Percentiles rank a stretch among this genome's conserved stretches.
phyloP scores from a whole-genome alignment of 2,888 invertebrate species.

The Oasisia sp. region DNA sequence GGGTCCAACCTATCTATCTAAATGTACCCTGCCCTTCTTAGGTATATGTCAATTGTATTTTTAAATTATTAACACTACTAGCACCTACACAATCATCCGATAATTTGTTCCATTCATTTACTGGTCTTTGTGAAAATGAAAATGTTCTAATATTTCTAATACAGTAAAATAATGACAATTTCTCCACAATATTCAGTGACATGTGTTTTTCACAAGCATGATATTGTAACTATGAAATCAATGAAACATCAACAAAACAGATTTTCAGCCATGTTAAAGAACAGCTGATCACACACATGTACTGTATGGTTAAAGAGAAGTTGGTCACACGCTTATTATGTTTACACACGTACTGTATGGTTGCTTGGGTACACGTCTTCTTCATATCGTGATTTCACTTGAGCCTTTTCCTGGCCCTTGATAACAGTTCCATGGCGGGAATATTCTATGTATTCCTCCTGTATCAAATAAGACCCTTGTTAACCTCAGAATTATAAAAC shows the following conservation, averaged over 20 bases:
- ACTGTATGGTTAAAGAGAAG: too few species aligned
- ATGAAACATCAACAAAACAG: neutral
- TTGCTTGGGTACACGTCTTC: slow-evolving; percentile 93
- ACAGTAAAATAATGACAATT: too few species aligned
- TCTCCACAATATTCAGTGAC: neutral
- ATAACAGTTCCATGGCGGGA: slow-evolving; percentile 86
- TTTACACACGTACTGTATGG: slow-evolving; percentile 73
- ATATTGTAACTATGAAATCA: neutral
- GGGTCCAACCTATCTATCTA: too few species aligned
- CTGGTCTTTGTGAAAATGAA: too few species aligned
- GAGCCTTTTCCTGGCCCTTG: slow-evolving; percentile 86
- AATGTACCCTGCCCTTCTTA: too few species aligned
- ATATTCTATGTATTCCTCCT: slow-evolving; percentile 94
- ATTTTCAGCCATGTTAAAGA: too few species aligned
- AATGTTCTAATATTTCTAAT: too few species aligned
- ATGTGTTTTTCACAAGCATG: neutral
- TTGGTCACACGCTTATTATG: neutral
- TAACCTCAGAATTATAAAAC: neutral
- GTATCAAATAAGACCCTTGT: slow-evolving; percentile 22
- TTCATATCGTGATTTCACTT: slow-evolving; percentile 88
- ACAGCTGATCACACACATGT: too few species aligned
- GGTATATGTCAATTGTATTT: too few species aligned
- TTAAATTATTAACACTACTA: too few species aligned
- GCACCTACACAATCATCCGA: too few species aligned
- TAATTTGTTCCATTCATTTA: too few species aligned